Percentiles rank a stretch among this genome's conserved stretches.
phyloP scores from a whole-genome alignment of 2,888 invertebrate genomes.

The Alloscopus bannaensis region DNA sequence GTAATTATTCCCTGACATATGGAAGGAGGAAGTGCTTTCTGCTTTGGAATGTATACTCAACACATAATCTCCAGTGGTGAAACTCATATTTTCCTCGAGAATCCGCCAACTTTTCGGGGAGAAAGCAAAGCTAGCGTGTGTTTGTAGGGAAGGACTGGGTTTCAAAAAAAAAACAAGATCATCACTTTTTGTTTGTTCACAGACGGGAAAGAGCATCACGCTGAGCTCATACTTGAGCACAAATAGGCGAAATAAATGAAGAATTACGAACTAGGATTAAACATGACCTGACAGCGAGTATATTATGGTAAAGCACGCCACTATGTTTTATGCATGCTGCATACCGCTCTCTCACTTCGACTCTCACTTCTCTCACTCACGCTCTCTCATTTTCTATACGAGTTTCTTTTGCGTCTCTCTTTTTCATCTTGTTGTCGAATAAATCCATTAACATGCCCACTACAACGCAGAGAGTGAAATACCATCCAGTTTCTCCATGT shows the following conservation, averaged over 20 bases:
- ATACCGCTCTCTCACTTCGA: conserved; percentile 37
- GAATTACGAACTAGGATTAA: conserved; percentile 66
- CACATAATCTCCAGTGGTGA: no score
- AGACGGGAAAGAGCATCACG: conserved; percentile 53
- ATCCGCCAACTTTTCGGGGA: no score
- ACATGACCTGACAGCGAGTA: conserved; percentile 64
- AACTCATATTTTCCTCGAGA: no score
- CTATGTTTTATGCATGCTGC: conserved; percentile 61
- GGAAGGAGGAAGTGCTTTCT: no score
- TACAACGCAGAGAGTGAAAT: conserved; percentile 2
- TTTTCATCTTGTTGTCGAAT: conserved; percentile 62
- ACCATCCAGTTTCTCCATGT: no score
- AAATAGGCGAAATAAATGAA: conserved; percentile 63
- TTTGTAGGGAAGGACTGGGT: no score
- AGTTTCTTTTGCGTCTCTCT: conserved; percentile 41
- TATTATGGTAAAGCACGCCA: conserved; percentile 64
- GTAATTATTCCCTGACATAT: no score
- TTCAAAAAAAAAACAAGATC: conserved; percentile 63
- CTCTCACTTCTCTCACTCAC: conserved; percentile 23
- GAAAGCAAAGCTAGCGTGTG: no score
- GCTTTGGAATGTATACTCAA: no score
- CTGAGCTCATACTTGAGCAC: conserved; percentile 62
- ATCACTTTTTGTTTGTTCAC: conserved; percentile 62
- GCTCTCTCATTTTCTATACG: conserved; percentile 43
- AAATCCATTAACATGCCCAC: conserved; percentile 55